Percentiles rank a stretch among this genome's conserved stretches.
Evolutionary conservation across 2,797 vertebrate genomes (phyloP).

Genomic region (Ctenosaura bakeri): DNA sequence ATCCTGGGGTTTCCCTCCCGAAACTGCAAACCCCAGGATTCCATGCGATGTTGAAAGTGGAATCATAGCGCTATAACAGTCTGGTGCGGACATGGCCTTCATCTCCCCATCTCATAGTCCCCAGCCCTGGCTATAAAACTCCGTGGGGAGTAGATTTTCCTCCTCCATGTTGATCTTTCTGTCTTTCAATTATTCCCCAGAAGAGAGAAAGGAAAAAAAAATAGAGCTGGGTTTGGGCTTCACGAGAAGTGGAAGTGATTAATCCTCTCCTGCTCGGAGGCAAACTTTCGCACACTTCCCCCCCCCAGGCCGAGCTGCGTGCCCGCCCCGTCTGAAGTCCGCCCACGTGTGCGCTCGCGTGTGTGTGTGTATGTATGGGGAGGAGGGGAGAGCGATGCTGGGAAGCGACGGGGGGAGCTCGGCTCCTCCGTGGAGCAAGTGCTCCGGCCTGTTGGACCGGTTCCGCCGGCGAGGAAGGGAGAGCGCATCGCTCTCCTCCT

Average conservation of each 20-base stretch:
- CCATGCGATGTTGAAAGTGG: too few relatives aligned
- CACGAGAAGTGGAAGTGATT: neutral
- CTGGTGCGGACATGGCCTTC: too few relatives aligned
- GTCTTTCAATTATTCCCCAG: too few relatives aligned
- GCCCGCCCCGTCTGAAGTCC: neutral
- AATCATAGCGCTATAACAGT: too few relatives aligned
- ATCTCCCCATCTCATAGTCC: too few relatives aligned
- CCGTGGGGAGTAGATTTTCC: too few relatives aligned
- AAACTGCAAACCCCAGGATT: too few relatives aligned
- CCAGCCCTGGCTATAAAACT: too few relatives aligned
- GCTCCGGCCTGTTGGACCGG: conserved; percentile 68
- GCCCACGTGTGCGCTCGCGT: neutral
- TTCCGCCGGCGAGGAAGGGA: conserved; percentile 26
- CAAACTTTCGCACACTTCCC: conserved; percentile 13
- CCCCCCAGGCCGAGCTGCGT: neutral
- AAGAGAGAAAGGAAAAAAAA: neutral
- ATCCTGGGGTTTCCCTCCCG: too few relatives aligned
- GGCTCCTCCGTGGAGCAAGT: neutral
- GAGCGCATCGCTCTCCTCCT: neutral
- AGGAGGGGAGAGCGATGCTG: neutral
- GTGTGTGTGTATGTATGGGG: too few relatives aligned
- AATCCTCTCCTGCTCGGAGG: neutral
- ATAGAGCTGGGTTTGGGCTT: too few relatives aligned
- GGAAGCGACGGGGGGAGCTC: neutral
- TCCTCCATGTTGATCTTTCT: neutral